Evolutionary conservation across 1,140 invertebrate species (phyloP), one percentile per base, ranked within the genome.

Genomic region (Trachelipus rathkii): DNA sequence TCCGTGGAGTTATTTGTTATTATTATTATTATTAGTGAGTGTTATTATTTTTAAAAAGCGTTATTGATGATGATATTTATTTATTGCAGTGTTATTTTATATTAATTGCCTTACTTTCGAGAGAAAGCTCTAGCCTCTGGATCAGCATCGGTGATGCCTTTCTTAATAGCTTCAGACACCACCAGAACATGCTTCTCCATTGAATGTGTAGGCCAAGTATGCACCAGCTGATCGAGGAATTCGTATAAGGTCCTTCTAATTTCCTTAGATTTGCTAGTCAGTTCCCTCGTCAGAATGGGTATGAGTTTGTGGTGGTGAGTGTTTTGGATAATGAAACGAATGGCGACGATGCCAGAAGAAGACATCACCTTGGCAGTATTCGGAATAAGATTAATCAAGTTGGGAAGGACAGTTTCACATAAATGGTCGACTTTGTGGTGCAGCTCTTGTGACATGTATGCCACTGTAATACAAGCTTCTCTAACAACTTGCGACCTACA

Each of bases 391-490:
- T 92, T 93, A 82, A 98, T 94, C 24, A 98, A 85, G 77, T 90
- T 89, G 72, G 91, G 91, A 53, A 98, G 84, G 67, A 97, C 88
- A 75, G 89, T 87, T 84, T 96, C 91, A 23, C 92, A 91, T 85
- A 95, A 93, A 84, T 90, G 90, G 78, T 97, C 95, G 82, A 96
- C 89, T 84, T 93, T 93, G 79, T 89, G 91, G 73, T 91, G 90
- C 67, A 98, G 82, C 50, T 90, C 89, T 85, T 95, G 93, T 70
- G 95, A 92, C 84, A 97, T 89, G 87, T 91, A 97, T 33, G 95
- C 95, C 76, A 98, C 90, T 0, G 95, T 95, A 70, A 98, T 94
- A 84, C 95, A 98, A 0, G 93, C 93, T 85, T 99, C 97, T 77
- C 96, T 88, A 0, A 95, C 95, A 74, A 98, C 93, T 87, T 96